phyloP scores from a whole-genome alignment of 2,888 invertebrate species.

The Heliconius aoede region DNA sequence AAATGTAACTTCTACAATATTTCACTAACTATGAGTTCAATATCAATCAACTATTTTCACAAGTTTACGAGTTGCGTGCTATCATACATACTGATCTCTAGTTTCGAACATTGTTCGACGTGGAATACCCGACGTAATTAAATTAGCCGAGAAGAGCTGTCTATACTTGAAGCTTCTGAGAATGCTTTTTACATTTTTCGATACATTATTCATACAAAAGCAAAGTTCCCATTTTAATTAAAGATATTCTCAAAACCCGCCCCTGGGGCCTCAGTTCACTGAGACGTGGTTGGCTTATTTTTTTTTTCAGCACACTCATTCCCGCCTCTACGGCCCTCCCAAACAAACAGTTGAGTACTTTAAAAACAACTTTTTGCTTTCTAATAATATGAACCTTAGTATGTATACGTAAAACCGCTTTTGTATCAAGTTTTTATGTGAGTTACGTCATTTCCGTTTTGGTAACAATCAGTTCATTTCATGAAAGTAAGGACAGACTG shows the following conservation, averaged over 20 bases:
- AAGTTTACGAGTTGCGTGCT: constrained; percentile 17
- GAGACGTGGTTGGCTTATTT: constrained; percentile 84
- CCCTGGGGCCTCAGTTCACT: constrained; percentile 80
- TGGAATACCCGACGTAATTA: constrained; percentile 37
- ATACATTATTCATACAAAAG: constrained; percentile 61
- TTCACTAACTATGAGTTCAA: not conserved
- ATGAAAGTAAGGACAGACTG: constrained; percentile 76
- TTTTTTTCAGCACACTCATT: constrained; percentile 82
- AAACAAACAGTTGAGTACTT: constrained; percentile 81
- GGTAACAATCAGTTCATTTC: constrained; percentile 78
- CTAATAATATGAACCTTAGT: constrained; percentile 44
- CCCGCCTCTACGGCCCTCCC: constrained; percentile 83
- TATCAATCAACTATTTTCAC: constrained; percentile 25
- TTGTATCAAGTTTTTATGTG: constrained; percentile 41
- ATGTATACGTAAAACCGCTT: constrained; percentile 31
- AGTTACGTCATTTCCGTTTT: constrained; percentile 58
- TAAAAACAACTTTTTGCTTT: constrained; percentile 69
- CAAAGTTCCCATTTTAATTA: constrained; percentile 80
- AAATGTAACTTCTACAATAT: not conserved
- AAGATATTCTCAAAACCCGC: constrained; percentile 80
- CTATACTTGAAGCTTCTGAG: constrained; percentile 52
- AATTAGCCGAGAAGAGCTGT: constrained; percentile 49
- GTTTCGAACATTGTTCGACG: constrained; percentile 35
- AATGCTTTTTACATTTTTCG: constrained; percentile 55
- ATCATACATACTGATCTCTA: constrained; percentile 32